Base-by-base conservation (phyloP, 1,140 invertebrate genomes). In the Stenopsyche tienmushanensis region DNA sequence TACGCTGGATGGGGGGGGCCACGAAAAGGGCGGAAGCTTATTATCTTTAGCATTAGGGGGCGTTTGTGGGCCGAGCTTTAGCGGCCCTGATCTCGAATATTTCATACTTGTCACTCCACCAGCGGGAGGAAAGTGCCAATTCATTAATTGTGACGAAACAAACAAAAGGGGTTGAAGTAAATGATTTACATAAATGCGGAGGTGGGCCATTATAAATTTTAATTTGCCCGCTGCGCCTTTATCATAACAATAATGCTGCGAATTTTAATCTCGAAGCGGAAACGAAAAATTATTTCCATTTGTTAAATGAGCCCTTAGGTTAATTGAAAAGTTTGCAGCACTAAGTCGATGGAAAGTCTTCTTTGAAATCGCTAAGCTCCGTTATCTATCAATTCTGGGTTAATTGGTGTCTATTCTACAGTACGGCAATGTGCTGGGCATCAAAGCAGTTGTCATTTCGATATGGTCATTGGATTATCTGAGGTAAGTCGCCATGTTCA, bases 131-230 rank as follows among this genome's bases (percentile, higher is more conserved):
- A 65, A 65, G 63, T 58, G 54, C 63, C 63, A 65, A 65, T 65
- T 65, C 63, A 65, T 65, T 65, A 65, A 65, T 65, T 65, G 54
- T 65, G 53, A 49, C 52, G 54, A 65, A 45, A 45, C 53, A 65
- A 55, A 57, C 63, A 65, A 57, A 29, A 23, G 42, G 21, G 54
- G 29, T 57, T 57, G 18, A 42, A 49, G 44, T 49, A 49, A 57
- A 65, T 34, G 53, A 65, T 57, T 65, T 65, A 58, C 63, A 45
- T 57, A 47, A 65, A 47, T 50, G 41, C 39, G 26, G 13, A 24
- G 1, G 26, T 15, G 26, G 52, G 52, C 26, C 17, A 49, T 60
- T 60, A 49, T 60, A 47, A 60, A 60, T 60, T 60, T 60, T 60
- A 50, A 60, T 60, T 60, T 50, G 45, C 13, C 58, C 21, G 54